These are phyloP conservation scores for Alouatta caraya DNA, from an alignment of 2,797 vertebrate genomes.

Conservation along the genomic window DNA sequence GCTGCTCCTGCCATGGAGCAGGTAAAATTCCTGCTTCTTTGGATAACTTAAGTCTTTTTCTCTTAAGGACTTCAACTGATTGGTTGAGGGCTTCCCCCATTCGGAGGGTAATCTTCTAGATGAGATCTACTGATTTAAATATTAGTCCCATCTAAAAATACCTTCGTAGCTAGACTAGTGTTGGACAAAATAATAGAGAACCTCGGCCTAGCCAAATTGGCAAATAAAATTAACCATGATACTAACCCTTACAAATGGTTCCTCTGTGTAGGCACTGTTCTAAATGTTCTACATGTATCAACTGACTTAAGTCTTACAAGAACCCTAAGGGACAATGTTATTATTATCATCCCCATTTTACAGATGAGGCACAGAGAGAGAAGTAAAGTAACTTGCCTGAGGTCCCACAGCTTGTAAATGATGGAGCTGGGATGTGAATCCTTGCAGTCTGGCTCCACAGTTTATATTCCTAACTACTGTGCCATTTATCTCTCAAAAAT, in stretches of 20 bases:
- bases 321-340: background rate
- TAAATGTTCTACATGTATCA: background rate
- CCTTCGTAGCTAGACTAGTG: background rate
- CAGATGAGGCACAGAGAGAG: background rate
- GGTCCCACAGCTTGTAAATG: background rate
- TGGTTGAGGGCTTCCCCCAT: background rate
- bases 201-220: background rate
- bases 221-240: background rate
- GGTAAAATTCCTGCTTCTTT: background rate
- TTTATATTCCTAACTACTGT: background rate
- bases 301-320: background rate
- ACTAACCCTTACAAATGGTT: background rate
- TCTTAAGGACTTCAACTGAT: background rate
- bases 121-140: background rate
- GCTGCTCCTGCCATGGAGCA: background rate
- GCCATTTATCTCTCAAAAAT: background rate
- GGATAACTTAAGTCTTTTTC: background rate
- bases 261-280: background rate
- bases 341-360: background rate
- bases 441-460: background rate
- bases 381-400: background rate
- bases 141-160: background rate
- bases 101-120: background rate
- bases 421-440: background rate
- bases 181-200: background rate